Base-by-base conservation (phyloP, 2,888 invertebrate genomes). In the Euzophera pinguis region DNA sequence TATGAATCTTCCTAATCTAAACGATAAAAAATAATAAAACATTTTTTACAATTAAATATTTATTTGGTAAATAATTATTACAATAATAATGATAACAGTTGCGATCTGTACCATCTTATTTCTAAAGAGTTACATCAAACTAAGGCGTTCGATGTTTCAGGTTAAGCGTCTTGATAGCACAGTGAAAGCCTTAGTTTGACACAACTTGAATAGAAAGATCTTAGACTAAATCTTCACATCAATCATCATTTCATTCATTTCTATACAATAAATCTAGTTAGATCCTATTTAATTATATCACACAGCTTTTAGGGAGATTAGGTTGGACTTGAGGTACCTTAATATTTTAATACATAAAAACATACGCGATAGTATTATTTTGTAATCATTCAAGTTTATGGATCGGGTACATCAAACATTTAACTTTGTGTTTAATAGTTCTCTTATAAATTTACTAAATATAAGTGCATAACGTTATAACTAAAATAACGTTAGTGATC, bases 61-160 rank as follows among this genome's bases (percentile, higher is more conserved):
- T 47, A 39, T 53, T 53, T 47, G 22, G 39, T 53, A 39, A 47
- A 32, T 38, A 16, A 47, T 17, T 16, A 38, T 27, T 38, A 32
- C 32, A 49, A 52, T 60, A 58, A 55, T 55, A 50, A 55, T 57
- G 52, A 59, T 53, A 57, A 57, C 55, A 54, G 58, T 56, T 54
- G 53, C 53, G 14, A 8, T 43, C 7, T 13, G 14, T 1, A 32
- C 32, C 3, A 4, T 10, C 10, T 9, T 10, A 32, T 9, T 9
- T 2, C 32, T 32, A 4, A 32, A 32, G 4, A 5, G 22, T 22
- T 22, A 22, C 22, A 22, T 22, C 22, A 22, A 22, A 22, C 22
- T 22, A 22, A 22, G 3, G 5, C 32, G 10, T 9, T 32, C 9
- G 7, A 32, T 9, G 32, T 32, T 2, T 32, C 8, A 32, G 32